A percentile compares a stretch with the other conserved stretches of the same genome.
Evolutionary conservation across 2,113 vertebrate genomes (phyloP).

Genomic region (human (Homo sapiens)): GRCh38 chr3:83629001-83629500

Average conservation of each 20-base stretch:
- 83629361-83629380: not conserved
- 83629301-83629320: not conserved
- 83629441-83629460: not conserved
- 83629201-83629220: not conserved
- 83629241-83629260: not conserved
- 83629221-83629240: not conserved
- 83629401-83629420: not conserved
- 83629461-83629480: not conserved
- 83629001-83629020: not conserved
- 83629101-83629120: not conserved
- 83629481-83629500: not conserved
- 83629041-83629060: not conserved
- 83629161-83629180: not conserved
- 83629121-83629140: not conserved
- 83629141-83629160: not conserved
- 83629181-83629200: not conserved
- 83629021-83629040: not conserved
- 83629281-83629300: not conserved
- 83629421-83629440: not conserved
- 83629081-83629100: not conserved
- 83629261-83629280: not conserved
- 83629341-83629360: not conserved
- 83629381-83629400: not conserved
- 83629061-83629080: not conserved
- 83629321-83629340: not conserved